These are phyloP conservation scores for Furcifer pardalis DNA, from an alignment of 2,797 vertebrate species.

Conservation along the genomic window DNA sequence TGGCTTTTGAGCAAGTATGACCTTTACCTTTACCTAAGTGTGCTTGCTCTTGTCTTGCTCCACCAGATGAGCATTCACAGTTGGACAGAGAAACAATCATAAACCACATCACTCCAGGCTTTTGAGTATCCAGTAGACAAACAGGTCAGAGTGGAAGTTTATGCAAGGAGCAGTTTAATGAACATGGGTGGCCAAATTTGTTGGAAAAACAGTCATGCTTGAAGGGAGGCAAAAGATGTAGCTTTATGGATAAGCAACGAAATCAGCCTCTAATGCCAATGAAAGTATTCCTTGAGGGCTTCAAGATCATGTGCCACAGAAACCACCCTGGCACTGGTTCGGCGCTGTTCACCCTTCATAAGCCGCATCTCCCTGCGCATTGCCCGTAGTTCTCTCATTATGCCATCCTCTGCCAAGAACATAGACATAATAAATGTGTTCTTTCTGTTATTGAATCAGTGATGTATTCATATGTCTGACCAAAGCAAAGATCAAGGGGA, in stretches of 20 bases:
- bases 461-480: neutral
- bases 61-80: neutral
- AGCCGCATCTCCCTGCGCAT: conserved; percentile 35
- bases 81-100: neutral
- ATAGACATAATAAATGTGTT: neutral
- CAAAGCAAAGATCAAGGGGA: neutral
- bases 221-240: neutral
- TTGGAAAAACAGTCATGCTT: neutral
- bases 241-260: neutral
- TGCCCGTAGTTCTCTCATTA: conserved; percentile 32
- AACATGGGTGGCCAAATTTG: neutral
- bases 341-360: conserved; percentile 31
- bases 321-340: conserved; percentile 18
- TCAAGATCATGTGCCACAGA: conserved; percentile 3
- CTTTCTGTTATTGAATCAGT: neutral
- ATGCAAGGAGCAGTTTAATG: conserved; percentile 1
- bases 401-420: conserved; percentile 22
- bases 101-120: neutral
- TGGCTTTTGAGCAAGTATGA: too few relatives aligned
- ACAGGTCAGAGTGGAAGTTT: neutral
- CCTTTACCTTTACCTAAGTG: neutral
- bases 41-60: neutral
- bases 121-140: neutral
- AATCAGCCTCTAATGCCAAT: neutral
- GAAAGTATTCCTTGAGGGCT: conserved; percentile 13